Conservation (phyloP, 1,140 invertebrate genomes). For the Lineus longissimus region DNA sequence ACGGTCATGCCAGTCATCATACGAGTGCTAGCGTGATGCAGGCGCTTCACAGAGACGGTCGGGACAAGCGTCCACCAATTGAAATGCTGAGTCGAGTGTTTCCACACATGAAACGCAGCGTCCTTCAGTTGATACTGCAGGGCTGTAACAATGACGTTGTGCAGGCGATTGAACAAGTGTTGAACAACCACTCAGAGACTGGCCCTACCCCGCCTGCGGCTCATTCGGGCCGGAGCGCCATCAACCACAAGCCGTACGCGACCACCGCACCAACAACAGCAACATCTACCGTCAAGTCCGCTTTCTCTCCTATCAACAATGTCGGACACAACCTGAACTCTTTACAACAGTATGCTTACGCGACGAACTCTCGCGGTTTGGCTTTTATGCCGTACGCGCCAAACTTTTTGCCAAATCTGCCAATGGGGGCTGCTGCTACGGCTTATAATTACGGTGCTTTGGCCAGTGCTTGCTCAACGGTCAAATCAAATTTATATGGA, state of each 20-base stretch:
- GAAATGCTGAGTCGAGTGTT: constrained; percentile 77
- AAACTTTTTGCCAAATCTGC: constrained; percentile 6
- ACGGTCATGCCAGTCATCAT: too few species aligned
- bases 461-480: neutral
- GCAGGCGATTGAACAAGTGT: constrained; percentile 77
- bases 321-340: constrained; percentile 18
- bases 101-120: constrained; percentile 73
- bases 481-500: constrained; percentile 10
- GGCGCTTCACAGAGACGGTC: constrained; percentile 1
- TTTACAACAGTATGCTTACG: neutral
- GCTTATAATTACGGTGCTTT: neutral
- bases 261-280: constrained; percentile 6
- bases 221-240: neutral
- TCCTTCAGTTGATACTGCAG: constrained; percentile 76
- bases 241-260: constrained; percentile 4
- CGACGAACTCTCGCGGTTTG: constrained; percentile 7
- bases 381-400: constrained; percentile 1
- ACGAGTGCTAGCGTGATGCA: too few species aligned
- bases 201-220: constrained; percentile 2
- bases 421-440: neutral
- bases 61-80: constrained; percentile 57
- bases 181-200: constrained; percentile 30
- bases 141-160: constrained; percentile 77
- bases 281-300: constrained; percentile 31
- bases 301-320: constrained; percentile 38